A percentile compares a stretch with the other conserved stretches of the same genome.
phyloP scores from a whole-genome alignment of 2,797 vertebrate species.

The Huso huso region DNA sequence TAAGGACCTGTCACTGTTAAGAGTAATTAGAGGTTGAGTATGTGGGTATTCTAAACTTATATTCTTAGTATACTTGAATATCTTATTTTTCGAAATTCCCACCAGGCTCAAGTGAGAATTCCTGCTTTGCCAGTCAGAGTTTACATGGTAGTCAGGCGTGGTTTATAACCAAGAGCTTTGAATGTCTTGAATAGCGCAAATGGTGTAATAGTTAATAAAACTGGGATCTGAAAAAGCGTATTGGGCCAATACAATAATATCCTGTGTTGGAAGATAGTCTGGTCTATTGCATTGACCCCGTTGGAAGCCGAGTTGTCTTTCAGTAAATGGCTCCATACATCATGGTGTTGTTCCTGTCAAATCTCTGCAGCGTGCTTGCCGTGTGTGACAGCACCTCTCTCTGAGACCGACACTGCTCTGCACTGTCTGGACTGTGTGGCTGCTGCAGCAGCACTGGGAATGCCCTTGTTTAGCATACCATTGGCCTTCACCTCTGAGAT shows the following conservation, averaged over 20 bases:
- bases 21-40: no score
- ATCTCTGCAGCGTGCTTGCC: background rate
- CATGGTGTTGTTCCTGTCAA: background rate
- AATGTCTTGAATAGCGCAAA: no score
- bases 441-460: background rate
- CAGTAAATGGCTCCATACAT: conserved; percentile 4
- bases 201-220: background rate
- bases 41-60: no score
- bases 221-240: background rate
- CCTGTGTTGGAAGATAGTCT: background rate
- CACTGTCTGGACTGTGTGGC: background rate
- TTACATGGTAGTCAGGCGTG: no score
- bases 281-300: conserved; percentile 1
- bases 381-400: background rate
- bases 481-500: background rate
- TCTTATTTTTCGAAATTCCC: no score
- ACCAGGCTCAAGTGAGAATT: no score
- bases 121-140: no score
- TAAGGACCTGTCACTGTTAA: no score
- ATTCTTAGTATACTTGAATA: no score
- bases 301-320: background rate
- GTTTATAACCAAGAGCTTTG: no score
- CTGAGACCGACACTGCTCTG: background rate
- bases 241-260: background rate
- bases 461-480: background rate